Evolutionary conservation across 2,113 vertebrate species (phyloP), one percentile per base, ranked within the genome.

Genomic region (Ptychochromis oligacanthus): DNA sequence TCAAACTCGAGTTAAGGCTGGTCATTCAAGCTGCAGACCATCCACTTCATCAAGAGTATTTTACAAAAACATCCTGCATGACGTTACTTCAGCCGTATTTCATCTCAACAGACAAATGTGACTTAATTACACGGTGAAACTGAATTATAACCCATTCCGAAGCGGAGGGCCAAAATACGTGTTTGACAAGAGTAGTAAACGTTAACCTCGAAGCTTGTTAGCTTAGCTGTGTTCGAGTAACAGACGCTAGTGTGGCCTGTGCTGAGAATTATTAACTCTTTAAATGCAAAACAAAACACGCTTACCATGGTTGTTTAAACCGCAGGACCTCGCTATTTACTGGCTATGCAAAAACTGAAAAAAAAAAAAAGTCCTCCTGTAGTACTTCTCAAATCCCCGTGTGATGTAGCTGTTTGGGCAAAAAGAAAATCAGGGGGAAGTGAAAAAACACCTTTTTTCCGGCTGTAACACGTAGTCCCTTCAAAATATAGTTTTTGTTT

Each of bases 251-350:
- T 49, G 14, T 18, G 5, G 26, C 5, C 3, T 38, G 54, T 5
- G 46, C 13, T 18, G 10, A 4, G 1, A 38, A 24, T 54, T 77
- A 77, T 60, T 13, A 36, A 4, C 3, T 17, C 5, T 22, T 46
- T 7, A 36, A 46, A 49, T 34, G 2, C 26, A 3, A 77, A 72
- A 52, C 2, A 57, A 70, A 67, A 52, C 4, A 22, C 3, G 6
- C 88, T 90, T 85, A 94, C 94, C 94, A 95, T 95, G 12, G 88
- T 86, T 83, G 43, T 52, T 14, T 15, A 75, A 40, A 75, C 24
- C 40, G 22, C 52, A 28, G 46, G 76, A 1, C 5, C 4, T 34
- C 17, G 17, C 3, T 56, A 5, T 22, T 24, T 26, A 22, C 11
- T 13, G 1, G 1, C 2, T 8, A 75, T 49, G 17, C 1, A 80